Conservation (phyloP, 2,888 invertebrate genomes). For the Rhabditoides inermis region DNA sequence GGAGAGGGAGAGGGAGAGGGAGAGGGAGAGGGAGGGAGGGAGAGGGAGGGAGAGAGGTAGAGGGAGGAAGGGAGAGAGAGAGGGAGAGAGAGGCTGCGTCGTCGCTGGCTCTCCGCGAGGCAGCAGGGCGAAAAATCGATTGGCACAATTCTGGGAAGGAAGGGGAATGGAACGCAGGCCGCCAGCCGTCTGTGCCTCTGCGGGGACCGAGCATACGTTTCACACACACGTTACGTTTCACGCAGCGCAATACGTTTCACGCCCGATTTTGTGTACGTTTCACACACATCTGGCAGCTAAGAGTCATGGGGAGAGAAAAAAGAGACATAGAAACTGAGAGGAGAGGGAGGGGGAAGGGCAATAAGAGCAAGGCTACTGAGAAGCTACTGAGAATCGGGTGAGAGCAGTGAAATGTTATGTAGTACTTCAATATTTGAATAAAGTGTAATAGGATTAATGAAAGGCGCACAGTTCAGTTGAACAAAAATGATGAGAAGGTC, state of each 20-base stretch:
- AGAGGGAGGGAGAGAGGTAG: neutral
- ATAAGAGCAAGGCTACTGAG: no score
- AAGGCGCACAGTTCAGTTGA: no score
- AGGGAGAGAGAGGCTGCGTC: neutral
- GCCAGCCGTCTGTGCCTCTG: no score
- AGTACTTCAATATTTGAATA: neutral
- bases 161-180: no score
- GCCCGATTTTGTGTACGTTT: no score
- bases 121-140: neutral
- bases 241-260: no score
- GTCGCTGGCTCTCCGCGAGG: neutral
- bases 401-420: neutral
- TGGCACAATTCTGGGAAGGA: neutral
- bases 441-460: no score
- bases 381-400: neutral
- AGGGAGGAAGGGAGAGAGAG: slow-evolving; percentile 2
- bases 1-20: slow-evolving; percentile 3
- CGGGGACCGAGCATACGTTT: no score
- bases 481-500: no score
- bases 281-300: no score
- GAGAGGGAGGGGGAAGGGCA: neutral
- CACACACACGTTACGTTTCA: no score
- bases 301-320: no score
- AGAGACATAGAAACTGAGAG: neutral
- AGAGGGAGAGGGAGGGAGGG: slow-evolving; percentile 1